A percentile compares a stretch with the other conserved stretches of the same genome.
phyloP scores from a whole-genome alignment of 2,888 invertebrate species.

The Dorcus parallelipipedus region DNA sequence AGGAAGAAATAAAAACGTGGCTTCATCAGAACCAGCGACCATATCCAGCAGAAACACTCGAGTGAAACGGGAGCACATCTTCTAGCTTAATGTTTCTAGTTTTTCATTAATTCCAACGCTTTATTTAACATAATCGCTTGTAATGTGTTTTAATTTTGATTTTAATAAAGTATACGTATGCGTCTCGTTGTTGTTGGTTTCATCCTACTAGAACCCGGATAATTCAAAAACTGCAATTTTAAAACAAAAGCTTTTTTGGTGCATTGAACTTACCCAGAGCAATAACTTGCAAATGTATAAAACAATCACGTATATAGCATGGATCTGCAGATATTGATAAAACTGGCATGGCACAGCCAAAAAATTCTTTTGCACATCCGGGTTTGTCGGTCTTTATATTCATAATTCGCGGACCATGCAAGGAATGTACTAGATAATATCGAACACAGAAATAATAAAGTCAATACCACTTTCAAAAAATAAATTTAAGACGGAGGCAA shows the following conservation, averaged over 20 bases:
- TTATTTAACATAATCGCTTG: no score
- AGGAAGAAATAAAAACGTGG: slow-evolving; percentile 8
- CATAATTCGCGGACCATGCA: neutral
- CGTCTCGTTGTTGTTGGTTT: no score
- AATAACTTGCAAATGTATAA: neutral
- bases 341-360: neutral
- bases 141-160: no score
- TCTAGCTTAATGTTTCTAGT: neutral
- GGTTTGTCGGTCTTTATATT: neutral
- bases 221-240: neutral
- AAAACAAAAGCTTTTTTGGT: neutral
- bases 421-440: no score
- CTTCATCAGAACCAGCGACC: neutral
- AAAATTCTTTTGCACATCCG: slow-evolving; percentile 1
- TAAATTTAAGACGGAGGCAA: neutral
- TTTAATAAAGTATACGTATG: no score
- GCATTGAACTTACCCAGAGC: neutral
- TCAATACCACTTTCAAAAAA: neutral
- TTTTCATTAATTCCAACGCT: neutral
- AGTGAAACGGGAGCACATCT: neutral
- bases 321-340: neutral
- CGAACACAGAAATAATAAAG: neutral
- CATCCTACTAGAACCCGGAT: no score
- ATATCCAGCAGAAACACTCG: neutral
- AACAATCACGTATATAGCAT: neutral